Base-by-base conservation (phyloP, 2,797 vertebrate genomes). In the Clarias fuscus region DNA sequence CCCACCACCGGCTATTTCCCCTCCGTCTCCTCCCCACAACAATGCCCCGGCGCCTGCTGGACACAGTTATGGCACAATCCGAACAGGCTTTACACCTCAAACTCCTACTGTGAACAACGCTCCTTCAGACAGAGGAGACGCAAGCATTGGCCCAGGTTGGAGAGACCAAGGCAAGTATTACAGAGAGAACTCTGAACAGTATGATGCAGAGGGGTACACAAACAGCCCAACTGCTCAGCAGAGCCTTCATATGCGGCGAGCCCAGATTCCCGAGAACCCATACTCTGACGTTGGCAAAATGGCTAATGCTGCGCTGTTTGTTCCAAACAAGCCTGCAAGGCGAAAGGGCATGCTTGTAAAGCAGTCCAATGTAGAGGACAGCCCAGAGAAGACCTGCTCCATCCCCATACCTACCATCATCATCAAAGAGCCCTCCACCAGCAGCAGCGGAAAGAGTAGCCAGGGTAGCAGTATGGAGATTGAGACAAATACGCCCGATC, bases 391-490 rank as follows among this genome's bases (percentile, higher is more conserved):
- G 92, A 95, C 95, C 0, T 97, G 96, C 86, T 96, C 96, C 87
- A 97, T 97, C 90, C 96, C 96, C 20, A 97, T 97, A 92, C 97
- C 97, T 0, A 97, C 97, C 72, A 97, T 97, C 90, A 97, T 97
- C n/a, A 96, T 97, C 85, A 97, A 97, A 93, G 97, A 97, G 89
- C 97, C 97, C 2, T 97, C 97, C 78, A 97, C 97, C 92, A 97
- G 96, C 94, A 97, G 97, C 94, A 97, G 97, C 0, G 97, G 97
- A 18, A 97, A 96, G 82, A 97, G 97, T 93, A 97, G 97, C 93
- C 97, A 97, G 91, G 97, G 96, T 79, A 97, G 97, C 95, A 97
- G 97, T 92, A 95, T 97, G 96, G 97, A 97, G 91, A 96, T 95
- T 0, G 97, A 97, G 64, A 95, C 95, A 0, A 95, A 94, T 89